Conservation (phyloP, 2,113 vertebrate species). For the Eonycteris spelaea region DNA sequence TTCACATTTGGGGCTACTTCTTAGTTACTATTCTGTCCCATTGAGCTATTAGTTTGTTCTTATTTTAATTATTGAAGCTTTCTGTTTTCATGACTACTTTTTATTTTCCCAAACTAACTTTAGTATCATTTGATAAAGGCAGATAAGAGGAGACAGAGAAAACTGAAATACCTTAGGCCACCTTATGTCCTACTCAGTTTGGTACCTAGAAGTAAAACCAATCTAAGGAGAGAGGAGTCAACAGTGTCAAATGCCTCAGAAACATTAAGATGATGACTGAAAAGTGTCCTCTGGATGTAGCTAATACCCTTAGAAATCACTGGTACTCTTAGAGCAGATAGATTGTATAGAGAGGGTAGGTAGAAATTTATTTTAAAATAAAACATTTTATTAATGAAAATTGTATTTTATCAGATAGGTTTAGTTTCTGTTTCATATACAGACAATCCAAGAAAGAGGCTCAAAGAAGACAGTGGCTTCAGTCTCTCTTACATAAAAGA, state of each 20-base stretch:
- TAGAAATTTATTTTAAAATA: background rate
- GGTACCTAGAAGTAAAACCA: background rate
- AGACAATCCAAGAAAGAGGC: background rate
- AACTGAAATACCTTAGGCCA: background rate
- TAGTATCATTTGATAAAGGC: background rate
- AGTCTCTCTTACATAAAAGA: background rate
- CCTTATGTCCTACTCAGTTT: background rate
- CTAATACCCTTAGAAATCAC: background rate
- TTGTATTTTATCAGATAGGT: background rate
- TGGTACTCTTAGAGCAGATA: background rate
- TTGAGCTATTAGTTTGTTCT: background rate
- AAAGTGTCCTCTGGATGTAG: background rate
- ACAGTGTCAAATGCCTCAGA: background rate
- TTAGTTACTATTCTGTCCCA: background rate
- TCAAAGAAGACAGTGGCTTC: background rate
- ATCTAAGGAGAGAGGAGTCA: background rate
- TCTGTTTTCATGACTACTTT: background rate
- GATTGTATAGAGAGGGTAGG: background rate
- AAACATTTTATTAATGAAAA: background rate
- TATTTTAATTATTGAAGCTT: background rate
- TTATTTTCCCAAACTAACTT: background rate
- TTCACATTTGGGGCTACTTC: background rate
- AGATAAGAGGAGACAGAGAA: background rate
- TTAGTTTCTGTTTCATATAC: background rate
- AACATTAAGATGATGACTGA: background rate